Base-by-base conservation (phyloP, 2,888 invertebrate genomes). In the Julus scandinavius region DNA sequence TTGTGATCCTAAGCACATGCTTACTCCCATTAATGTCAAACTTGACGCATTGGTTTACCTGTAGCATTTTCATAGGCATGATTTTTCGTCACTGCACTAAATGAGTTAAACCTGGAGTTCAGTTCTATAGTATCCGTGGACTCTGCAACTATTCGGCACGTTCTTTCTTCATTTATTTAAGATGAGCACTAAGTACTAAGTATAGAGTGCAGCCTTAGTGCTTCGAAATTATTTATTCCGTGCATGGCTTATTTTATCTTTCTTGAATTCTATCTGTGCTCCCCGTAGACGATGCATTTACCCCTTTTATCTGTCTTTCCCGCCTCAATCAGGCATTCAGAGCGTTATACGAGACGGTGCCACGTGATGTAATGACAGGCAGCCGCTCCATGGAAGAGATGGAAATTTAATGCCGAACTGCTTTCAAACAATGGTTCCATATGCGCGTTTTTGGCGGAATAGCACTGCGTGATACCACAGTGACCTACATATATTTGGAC, bases 171-270 rank as follows among this genome's bases (percentile, higher is more conserved):
- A 63, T 63, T 20, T 63, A 63, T 63, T 63, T 63, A n/a, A 63
- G 63, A 63, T 63, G 63, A 63, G 63, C 63, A 20, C 63, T 63
- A 58, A 58, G 58, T 58, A 58, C 5, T 17, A 20, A n/a, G 20
- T 20, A n/a, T n/a, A 20, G 63, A 63, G 63, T 63, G 63, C 63
- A 63, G 63, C 20, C 63, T 17, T 20, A 63, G 63, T 63, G 63
- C 63, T 63, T 20, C 20, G 63, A 63, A 63, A 63, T 63, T 63
- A 63, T 63, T 63, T 63, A 63, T 63, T 63, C 63, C 63, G 63
- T 63, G 63, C 63, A 63, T 63, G 63, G 63, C 20, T 63, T 63
- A 63, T 63, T 63, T 63, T 63, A 63, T 63, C 63, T 63, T n/a
- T 17, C 63, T 63, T n/a, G n/a, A n/a, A 63, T 63, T 17, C 63